phyloP scores from a whole-genome alignment of 2,888 invertebrate species.

The Drosophila engyochracea region DNA sequence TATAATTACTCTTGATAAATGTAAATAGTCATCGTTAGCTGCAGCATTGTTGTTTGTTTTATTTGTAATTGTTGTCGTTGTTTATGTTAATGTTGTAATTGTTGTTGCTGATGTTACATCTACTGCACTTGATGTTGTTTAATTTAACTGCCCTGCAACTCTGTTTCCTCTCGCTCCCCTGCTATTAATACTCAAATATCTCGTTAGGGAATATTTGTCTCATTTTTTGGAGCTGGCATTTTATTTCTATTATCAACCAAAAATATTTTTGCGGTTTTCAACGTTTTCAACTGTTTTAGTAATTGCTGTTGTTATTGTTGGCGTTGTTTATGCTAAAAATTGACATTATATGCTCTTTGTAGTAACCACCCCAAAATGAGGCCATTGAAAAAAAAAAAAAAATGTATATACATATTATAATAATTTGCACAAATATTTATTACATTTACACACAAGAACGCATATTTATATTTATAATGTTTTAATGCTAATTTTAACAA shows the following conservation, averaged over 20 bases:
- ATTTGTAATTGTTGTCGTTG: slow-evolving; percentile 33
- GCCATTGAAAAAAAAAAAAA: slow-evolving; percentile 24
- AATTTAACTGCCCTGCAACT: slow-evolving; percentile 30
- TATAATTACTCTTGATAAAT: slow-evolving; percentile 79
- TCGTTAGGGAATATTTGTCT: slow-evolving; percentile 44
- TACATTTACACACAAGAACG: slow-evolving; percentile 17
- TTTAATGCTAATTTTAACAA: slow-evolving; percentile 82
- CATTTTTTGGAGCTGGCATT: slow-evolving; percentile 37
- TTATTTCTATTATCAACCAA: slow-evolving; percentile 42
- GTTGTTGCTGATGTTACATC: slow-evolving; percentile 34
- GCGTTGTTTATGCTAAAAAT: slow-evolving; percentile 46
- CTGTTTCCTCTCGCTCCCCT: neutral
- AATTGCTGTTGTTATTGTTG: slow-evolving; percentile 41
- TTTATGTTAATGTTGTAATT: slow-evolving; percentile 35
- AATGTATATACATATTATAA: slow-evolving; percentile 49
- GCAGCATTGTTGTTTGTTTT: slow-evolving; percentile 50
- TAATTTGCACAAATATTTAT: slow-evolving; percentile 80
- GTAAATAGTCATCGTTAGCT: slow-evolving; percentile 73
- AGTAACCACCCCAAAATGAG: slow-evolving; percentile 39
- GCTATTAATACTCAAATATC: slow-evolving; percentile 17
- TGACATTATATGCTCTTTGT: slow-evolving; percentile 68
- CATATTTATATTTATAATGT: slow-evolving; percentile 72
- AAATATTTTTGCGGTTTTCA: slow-evolving; percentile 71
- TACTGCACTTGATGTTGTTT: slow-evolving; percentile 71
- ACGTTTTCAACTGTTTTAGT: slow-evolving; percentile 72